A percentile compares a stretch with the other conserved stretches of the same genome.
Conservation (phyloP, 2,888 invertebrate genomes). For the Pollenia griseotomentosa region DNA sequence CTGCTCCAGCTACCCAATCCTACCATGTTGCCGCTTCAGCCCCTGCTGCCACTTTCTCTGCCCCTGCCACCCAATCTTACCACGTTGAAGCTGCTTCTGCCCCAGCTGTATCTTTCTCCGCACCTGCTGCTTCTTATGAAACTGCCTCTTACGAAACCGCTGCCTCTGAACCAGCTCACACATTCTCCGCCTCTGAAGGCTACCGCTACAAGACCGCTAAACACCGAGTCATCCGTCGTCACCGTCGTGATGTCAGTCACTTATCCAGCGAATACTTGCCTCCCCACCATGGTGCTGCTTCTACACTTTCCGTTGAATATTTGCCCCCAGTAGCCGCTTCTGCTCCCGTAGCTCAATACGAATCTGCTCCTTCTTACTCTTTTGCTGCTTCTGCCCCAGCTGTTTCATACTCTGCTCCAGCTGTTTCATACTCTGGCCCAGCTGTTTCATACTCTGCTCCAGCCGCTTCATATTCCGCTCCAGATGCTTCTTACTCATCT, state of each 20-base stretch:
- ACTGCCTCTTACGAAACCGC: constrained; percentile 68
- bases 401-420: constrained; percentile 3
- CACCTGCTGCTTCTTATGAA: constrained; percentile 44
- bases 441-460: constrained; percentile 72
- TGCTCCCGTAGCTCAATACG: constrained; percentile 39
- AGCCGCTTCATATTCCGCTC: constrained; percentile 74
- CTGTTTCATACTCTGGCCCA: constrained; percentile 22
- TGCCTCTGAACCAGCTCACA: constrained; percentile 46
- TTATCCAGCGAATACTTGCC: constrained; percentile 80
- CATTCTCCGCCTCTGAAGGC: constrained; percentile 46
- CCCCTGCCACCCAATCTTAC: constrained; percentile 52
- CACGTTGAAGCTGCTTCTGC: constrained; percentile 29
- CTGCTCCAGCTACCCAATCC: constrained; percentile 33
- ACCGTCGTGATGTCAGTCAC: constrained; percentile 74
- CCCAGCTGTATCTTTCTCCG: constrained; percentile 6
- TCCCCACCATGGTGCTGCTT: constrained; percentile 71
- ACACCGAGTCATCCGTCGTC: constrained; percentile 64
- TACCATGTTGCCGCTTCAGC: constrained; percentile 51
- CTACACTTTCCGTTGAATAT: constrained; percentile 53
- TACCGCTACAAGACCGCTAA: constrained; percentile 60
- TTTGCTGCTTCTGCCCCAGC: constrained; percentile 16
- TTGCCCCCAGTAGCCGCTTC: constrained; percentile 74
- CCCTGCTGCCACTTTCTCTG: constrained; percentile 72
- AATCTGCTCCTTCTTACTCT: constrained; percentile 44
- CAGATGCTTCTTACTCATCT: constrained; percentile 70